Percentiles rank a stretch among this genome's conserved stretches.
Conservation (phyloP, 2,797 vertebrate species). For the Cossypha heuglini region DNA sequence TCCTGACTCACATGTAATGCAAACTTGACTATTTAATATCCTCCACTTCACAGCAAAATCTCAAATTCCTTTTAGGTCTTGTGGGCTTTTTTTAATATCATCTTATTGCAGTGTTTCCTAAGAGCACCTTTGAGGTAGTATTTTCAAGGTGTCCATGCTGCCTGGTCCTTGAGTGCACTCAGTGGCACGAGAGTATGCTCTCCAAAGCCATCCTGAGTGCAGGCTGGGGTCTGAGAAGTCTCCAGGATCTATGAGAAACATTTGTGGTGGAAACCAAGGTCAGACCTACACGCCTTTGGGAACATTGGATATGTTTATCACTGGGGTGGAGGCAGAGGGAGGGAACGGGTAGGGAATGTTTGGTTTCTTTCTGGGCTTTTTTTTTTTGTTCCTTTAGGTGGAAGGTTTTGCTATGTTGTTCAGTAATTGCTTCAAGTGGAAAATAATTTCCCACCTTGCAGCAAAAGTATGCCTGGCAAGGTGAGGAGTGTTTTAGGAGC, state of each 20-base stretch:
- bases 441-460: slow-evolving; percentile 20
- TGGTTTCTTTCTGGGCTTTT: background rate
- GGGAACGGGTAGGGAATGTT: background rate
- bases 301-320: background rate
- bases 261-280: slow-evolving; percentile 5
- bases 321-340: background rate
- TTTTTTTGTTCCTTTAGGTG: background rate
- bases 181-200: background rate
- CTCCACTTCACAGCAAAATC: background rate
- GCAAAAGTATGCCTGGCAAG: slow-evolving; percentile 21
- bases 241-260: background rate
- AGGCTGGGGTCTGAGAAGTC: slow-evolving; percentile 2
- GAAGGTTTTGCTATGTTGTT: background rate
- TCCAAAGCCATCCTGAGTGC: background rate
- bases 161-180: background rate
- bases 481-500: background rate
- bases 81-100: accelerated
- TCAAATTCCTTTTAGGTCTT: slow-evolving; percentile 15
- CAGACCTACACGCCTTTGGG: background rate
- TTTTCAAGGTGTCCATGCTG: background rate
- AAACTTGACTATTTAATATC: slow-evolving; percentile 16
- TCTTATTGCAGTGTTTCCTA: background rate
- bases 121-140: background rate
- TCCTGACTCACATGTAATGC: slow-evolving; percentile 4
- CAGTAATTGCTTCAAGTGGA: background rate